Base-by-base conservation (phyloP, 2,888 invertebrate species). In the Xestia sexstrigata region DNA sequence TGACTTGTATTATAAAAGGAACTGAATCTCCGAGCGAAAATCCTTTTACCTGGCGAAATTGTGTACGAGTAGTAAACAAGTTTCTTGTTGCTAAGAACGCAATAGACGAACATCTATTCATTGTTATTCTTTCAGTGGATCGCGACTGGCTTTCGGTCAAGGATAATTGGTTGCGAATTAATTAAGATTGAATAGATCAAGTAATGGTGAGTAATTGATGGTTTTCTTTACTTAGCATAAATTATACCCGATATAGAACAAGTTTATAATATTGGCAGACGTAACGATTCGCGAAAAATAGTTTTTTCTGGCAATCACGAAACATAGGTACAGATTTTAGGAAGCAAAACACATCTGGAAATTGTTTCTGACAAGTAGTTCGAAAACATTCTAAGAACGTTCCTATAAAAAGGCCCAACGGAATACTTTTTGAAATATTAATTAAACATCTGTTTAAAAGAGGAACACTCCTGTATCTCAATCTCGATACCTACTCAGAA, bases 101-200 rank as follows among this genome's bases (percentile, higher is more conserved):
- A 86, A 87, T 86, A 87, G 79, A 87, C 63, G 75, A 85, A 76
- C 68, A 63, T 67, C 70, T 70, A 72, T 60, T 81, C 23, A 78
- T 87, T 74, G 70, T 79, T 70, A 67, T 87, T 85, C 82, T 81
- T 88, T 83, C 82, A 83, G 87, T 87, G 79, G 82, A 90, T 89
- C 88, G 90, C 87, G 88, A 87, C 89, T 88, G 84, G 83, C 89
- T 91, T 90, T 91, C 91, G 93, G 91, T 93, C 93, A 93, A 93
- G 93, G 93, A 90, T 91, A 89, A 87, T 83, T 83, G 85, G 74
- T 67, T 79, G 84, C 81, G 79, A 87, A 89, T 88, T 83, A 84
- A 89, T 78, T 84, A 84, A 85, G 71, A 87, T 70, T 78, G 77
- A 85, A 66, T 79, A 68, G 68, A 71, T 71, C 15, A 66, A 71